Conservation (phyloP, 2,888 invertebrate genomes). For the Thumatha senex region DNA sequence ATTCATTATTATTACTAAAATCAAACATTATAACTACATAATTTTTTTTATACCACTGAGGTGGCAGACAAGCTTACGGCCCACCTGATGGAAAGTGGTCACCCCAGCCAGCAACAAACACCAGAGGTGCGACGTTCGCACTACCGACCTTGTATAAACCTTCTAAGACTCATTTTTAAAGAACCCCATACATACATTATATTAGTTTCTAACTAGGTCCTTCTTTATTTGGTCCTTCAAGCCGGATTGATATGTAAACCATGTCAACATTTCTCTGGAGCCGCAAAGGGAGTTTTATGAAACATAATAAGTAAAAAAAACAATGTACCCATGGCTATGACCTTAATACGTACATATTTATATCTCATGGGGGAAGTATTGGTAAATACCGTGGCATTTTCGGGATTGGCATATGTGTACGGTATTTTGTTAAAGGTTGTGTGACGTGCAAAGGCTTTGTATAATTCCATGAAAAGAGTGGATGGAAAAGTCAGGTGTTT, state of each 20-base stretch:
- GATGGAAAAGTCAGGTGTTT: conserved; percentile 1
- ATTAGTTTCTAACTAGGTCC: too few species aligned
- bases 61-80: too few species aligned
- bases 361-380: conserved; percentile 2
- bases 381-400: conserved; percentile 38
- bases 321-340: conserved; percentile 20
- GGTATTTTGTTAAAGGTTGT: conserved; percentile 35
- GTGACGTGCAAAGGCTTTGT: conserved; percentile 12
- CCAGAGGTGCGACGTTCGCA: too few species aligned
- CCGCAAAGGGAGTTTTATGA: conserved; percentile 14
- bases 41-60: too few species aligned
- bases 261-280: conserved; percentile 7
- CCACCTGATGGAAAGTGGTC: too few species aligned
- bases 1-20: too few species aligned
- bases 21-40: too few species aligned
- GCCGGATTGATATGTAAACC: too few species aligned
- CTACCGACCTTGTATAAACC: too few species aligned
- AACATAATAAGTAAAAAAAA: conserved; percentile 10
- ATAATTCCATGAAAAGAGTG: conserved; percentile 17
- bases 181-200: too few species aligned
- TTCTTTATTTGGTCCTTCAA: not conserved
- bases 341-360: conserved; percentile 15
- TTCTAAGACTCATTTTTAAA: too few species aligned
- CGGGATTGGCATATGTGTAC: conserved; percentile 29
- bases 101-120: too few species aligned